Percentiles rank a stretch among this genome's conserved stretches.
phyloP scores from a whole-genome alignment of 2,888 invertebrate species.

The Eutolmus rufibarbis region DNA sequence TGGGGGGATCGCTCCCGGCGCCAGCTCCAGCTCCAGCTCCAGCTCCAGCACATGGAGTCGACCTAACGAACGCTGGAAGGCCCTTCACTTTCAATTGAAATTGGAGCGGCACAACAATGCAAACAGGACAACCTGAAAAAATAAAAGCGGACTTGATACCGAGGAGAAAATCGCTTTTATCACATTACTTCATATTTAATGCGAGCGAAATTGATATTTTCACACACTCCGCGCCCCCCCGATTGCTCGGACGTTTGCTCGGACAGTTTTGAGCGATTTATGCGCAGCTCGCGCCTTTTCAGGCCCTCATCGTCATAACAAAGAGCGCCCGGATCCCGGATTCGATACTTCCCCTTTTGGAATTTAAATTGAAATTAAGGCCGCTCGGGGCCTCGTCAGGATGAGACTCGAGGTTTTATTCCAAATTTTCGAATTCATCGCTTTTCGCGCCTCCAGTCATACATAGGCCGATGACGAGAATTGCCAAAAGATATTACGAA shows the following conservation, averaged over 20 bases:
- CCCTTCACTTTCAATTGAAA: conserved; percentile 12
- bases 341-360: not conserved
- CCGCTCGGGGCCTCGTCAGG: not conserved
- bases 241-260: not conserved
- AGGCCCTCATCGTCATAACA: not conserved
- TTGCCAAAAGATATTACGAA: not conserved
- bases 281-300: not conserved
- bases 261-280: conserved; percentile 8
- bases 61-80: not conserved
- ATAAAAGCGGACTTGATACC: not conserved
- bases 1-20: not conserved
- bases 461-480: not conserved
- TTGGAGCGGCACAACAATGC: conserved; percentile 2
- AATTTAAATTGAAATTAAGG: conserved; percentile 22
- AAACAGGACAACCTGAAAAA: not conserved
- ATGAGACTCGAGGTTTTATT: not conserved
- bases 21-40: not conserved
- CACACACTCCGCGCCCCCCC: not conserved
- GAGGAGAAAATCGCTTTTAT: conserved; percentile 4
- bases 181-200: conserved; percentile 27
- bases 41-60: not conserved
- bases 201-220: not conserved
- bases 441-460: not conserved
- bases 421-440: not conserved
- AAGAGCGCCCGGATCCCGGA: not conserved